Conservation (phyloP, 2,888 invertebrate genomes). For the Folsomia manolachei region DNA sequence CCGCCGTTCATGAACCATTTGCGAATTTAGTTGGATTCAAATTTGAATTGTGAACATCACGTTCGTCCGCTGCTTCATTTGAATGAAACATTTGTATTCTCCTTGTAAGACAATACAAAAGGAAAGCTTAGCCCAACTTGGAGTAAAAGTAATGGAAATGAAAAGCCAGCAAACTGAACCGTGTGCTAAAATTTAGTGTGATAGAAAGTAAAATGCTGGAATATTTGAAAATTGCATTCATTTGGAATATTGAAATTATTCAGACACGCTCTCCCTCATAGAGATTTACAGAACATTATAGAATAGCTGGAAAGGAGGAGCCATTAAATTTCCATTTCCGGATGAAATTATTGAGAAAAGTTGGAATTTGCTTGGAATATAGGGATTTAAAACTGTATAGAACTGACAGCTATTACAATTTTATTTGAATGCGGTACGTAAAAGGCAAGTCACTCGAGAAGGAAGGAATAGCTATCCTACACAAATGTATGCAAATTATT, state of each 20-base stretch:
- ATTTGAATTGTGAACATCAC: background rate
- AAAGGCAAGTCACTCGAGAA: background rate
- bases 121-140: background rate
- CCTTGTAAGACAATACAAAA: background rate
- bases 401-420: background rate
- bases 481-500: background rate
- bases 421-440: background rate
- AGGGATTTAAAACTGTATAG: background rate
- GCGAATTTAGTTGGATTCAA: background rate
- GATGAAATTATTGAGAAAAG: slow-evolving; percentile 10
- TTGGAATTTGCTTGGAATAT: slow-evolving; percentile 1
- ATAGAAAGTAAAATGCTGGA: no score
- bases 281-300: background rate
- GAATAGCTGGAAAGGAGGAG: background rate
- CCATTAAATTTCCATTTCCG: slow-evolving; percentile 17
- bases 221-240: background rate
- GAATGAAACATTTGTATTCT: background rate
- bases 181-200: no score
- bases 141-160: background rate
- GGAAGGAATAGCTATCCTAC: background rate
- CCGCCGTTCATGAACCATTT: background rate
- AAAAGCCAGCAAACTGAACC: background rate
- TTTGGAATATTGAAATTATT: background rate
- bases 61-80: no score
- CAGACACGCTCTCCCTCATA: background rate